phyloP scores from a whole-genome alignment of 2,113 vertebrate species.

The Dicaeum eximium region DNA sequence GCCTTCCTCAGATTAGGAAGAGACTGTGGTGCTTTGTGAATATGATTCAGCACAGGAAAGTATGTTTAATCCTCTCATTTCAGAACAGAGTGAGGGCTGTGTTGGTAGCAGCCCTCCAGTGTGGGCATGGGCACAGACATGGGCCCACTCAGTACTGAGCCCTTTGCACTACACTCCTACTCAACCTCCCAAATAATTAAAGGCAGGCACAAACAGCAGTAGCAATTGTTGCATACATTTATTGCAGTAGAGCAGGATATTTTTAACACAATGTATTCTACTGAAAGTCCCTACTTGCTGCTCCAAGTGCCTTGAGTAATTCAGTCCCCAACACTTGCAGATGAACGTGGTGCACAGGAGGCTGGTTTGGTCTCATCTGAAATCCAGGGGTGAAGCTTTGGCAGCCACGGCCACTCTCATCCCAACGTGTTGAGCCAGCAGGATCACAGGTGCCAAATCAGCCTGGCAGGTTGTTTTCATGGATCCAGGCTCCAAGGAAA shows the following conservation, averaged over 20 bases:
- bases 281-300: background rate
- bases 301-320: background rate
- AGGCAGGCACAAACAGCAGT: background rate
- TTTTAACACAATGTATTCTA: background rate
- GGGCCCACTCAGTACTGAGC: background rate
- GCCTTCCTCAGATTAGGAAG: background rate
- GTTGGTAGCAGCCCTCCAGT: background rate
- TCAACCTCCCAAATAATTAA: background rate
- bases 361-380: background rate
- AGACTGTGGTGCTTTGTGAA: background rate
- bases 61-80: background rate
- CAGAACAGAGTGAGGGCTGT: background rate
- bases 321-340: background rate
- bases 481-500: background rate
- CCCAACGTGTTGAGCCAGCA: fast-evolving
- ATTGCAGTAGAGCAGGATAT: background rate
- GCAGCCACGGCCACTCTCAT: background rate
- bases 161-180: background rate
- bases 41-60: background rate
- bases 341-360: background rate
- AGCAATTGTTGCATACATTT: background rate
- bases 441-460: background rate
- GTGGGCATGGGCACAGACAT: background rate
- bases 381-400: background rate
- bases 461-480: background rate